Conservation (phyloP, 1,140 invertebrate genomes). For the Notospermus geniculatus region DNA sequence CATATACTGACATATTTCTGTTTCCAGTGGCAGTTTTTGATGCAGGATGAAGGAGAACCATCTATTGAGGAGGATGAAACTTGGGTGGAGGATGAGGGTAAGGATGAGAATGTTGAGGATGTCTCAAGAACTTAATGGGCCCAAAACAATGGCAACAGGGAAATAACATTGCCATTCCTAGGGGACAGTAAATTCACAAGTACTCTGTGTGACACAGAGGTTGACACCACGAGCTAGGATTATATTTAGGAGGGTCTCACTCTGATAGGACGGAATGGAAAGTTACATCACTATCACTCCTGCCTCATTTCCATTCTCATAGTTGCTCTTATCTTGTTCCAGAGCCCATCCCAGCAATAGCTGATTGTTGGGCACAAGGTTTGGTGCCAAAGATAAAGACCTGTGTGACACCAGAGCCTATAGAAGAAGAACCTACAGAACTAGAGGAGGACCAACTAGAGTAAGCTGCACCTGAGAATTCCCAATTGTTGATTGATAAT, state of each 20-base stretch:
- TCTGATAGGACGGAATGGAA: no score
- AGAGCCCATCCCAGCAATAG: slow-evolving; percentile 51
- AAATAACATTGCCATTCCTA: background rate
- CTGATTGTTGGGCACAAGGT: slow-evolving; percentile 56
- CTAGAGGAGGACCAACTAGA: slow-evolving; percentile 10
- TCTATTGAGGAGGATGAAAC: slow-evolving; percentile 31
- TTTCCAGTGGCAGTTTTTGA: slow-evolving; percentile 53
- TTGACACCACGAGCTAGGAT: no score
- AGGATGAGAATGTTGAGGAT: background rate
- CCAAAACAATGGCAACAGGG: no score
- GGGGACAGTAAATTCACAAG: no score
- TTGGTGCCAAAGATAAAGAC: slow-evolving; percentile 38
- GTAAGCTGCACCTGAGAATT: background rate
- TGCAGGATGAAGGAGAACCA: slow-evolving; percentile 48
- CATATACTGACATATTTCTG: slow-evolving; percentile 1
- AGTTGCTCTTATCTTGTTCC: slow-evolving; percentile 12
- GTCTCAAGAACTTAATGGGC: background rate
- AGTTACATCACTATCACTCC: no score
- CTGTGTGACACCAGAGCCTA: background rate
- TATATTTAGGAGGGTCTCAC: no score
- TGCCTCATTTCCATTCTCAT: no score
- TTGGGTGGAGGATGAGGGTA: slow-evolving; percentile 52
- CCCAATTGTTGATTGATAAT: background rate
- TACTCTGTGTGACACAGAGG: no score
- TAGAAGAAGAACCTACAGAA: background rate